These are phyloP conservation scores for Danaus plexippus DNA, from an alignment of 1,140 invertebrate genomes.

Conservation along the genomic window DNA sequence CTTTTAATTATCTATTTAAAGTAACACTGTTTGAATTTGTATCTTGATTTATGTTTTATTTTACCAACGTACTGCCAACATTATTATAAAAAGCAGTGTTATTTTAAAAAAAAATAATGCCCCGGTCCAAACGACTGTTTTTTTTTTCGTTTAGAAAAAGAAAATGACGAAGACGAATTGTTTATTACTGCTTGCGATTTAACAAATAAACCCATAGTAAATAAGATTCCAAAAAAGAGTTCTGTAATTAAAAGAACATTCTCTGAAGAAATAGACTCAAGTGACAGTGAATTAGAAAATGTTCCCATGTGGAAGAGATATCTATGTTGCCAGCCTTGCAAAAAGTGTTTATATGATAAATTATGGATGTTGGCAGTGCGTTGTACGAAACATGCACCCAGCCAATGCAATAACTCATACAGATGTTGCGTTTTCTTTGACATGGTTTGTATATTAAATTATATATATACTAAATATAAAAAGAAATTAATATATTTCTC, in stretches of 20 bases:
- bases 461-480: slow-evolving; percentile 2
- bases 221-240: slow-evolving; percentile 35
- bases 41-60: slow-evolving; percentile 20
- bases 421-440: slow-evolving; percentile 43
- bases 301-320: slow-evolving; percentile 34
- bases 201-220: slow-evolving; percentile 28
- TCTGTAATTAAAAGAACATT: slow-evolving; percentile 38
- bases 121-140: slow-evolving; percentile 5
- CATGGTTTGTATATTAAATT: slow-evolving; percentile 29
- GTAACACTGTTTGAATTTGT: slow-evolving; percentile 38
- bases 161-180: slow-evolving; percentile 41
- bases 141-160: slow-evolving; percentile 29
- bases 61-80: slow-evolving; percentile 43
- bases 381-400: slow-evolving; percentile 43
- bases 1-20: slow-evolving; percentile 32
- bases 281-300: slow-evolving; percentile 16
- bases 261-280: slow-evolving; percentile 26
- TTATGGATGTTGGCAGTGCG: slow-evolving; percentile 52
- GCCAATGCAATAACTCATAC: slow-evolving; percentile 29
- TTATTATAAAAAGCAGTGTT: slow-evolving; percentile 33
- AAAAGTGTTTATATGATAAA: slow-evolving; percentile 31
- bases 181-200: slow-evolving; percentile 50
- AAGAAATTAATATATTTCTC: slow-evolving; percentile 5
- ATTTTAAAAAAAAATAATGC: slow-evolving; percentile 31
- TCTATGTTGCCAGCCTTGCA: slow-evolving; percentile 38